A percentile compares a stretch with the other conserved stretches of the same genome.
Evolutionary conservation across 2,888 invertebrate genomes (phyloP).

Genomic region (Agrotis puta): DNA sequence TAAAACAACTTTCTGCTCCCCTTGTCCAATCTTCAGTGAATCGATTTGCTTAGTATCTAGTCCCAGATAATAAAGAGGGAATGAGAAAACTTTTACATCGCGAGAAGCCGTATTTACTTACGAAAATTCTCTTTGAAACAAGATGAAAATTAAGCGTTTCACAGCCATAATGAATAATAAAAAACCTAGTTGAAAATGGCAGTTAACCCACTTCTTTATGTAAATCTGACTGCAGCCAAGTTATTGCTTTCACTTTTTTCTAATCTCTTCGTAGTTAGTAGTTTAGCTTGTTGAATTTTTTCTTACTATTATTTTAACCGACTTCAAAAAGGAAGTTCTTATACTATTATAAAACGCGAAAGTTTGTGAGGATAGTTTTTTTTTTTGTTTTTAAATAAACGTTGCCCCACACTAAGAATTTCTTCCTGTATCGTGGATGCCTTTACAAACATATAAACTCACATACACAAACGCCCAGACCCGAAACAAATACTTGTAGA

Average conservation of each 20-base stretch:
- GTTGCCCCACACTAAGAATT: too few relatives aligned
- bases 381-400: too few relatives aligned
- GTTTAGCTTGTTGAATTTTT: not conserved
- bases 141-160: slow-evolving; percentile 19
- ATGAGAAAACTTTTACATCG: slow-evolving; percentile 53
- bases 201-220: not conserved
- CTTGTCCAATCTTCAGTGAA: slow-evolving; percentile 3
- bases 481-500: too few relatives aligned
- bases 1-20: slow-evolving; percentile 11
- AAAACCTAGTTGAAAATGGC: not conserved
- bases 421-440: too few relatives aligned
- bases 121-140: slow-evolving; percentile 26
- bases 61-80: slow-evolving; percentile 34
- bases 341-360: too few relatives aligned
- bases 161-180: slow-evolving; percentile 16
- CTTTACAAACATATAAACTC: too few relatives aligned
- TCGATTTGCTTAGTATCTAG: slow-evolving; percentile 36
- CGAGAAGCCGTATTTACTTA: slow-evolving; percentile 29
- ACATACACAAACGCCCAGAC: too few relatives aligned
- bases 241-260: not conserved
- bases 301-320: too few relatives aligned
- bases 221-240: slow-evolving; percentile 1
- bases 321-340: too few relatives aligned
- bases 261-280: not conserved
- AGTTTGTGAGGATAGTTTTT: too few relatives aligned